Base-by-base conservation (phyloP, 2,888 invertebrate species). In the Agrotis ipsilon region DNA sequence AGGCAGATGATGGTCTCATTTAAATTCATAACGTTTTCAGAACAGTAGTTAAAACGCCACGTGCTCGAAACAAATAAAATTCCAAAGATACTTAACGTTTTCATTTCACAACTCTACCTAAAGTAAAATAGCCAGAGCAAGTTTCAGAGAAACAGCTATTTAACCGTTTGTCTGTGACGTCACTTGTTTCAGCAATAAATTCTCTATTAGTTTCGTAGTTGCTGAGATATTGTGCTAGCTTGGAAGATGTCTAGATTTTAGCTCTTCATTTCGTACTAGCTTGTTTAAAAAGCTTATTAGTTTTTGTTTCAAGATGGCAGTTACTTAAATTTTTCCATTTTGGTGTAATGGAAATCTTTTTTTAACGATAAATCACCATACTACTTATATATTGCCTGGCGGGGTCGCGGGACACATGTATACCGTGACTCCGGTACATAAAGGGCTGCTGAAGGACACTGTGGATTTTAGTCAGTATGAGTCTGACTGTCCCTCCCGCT, bases 101-200 rank as follows among this genome's bases (percentile, higher is more conserved):
- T 32, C 19, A 54, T 32, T 59, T 13, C 2, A 6, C 14, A 46
- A 54, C 21, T 55, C 43, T 14, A 61, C 32, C 24, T 62, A 70
- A 57, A 57, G 43, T 49, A 27, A 75, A 39, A 49, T 54, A 46
- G 24, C 51, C 65, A 52, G 57, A 27, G 46, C 51, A 66, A 77
- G 51, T 68, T 78, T 52, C 39, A 14, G 24, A 68, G 57, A 55
- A 66, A 45, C 65, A 59, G 78, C 78, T 59, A 75, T 51, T 59
- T 60, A 51, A 68, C 58, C 65, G 63, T 51, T 78, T 64, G 45
- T 52, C 61, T 21, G 24, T 69, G 74, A 74, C 63, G 69, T 69
- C 63, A 65, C 63, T 63, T 43, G 51, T 14, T 62, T 14, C 6
- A 21, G 55, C 68, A 78, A 69, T 78, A 74, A 55, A 78, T 60